Evolutionary conservation across 2,888 invertebrate genomes (phyloP).

Genomic region (Stenodera caucasica): DNA sequence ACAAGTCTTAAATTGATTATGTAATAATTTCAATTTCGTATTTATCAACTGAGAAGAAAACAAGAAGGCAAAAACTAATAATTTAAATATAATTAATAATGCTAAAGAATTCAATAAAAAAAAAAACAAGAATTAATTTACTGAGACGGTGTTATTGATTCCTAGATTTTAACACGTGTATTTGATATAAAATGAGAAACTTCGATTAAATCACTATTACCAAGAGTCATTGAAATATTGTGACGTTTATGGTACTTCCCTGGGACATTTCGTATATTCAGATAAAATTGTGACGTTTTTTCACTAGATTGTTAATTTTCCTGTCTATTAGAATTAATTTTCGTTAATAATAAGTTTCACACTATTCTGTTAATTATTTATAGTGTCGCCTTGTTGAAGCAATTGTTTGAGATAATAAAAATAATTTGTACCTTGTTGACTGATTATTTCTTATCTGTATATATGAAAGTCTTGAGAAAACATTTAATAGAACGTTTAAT

Average conservation of each 20-base stretch:
- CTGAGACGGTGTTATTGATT: too few relatives aligned
- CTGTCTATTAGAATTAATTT: neutral
- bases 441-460: conserved; percentile 8
- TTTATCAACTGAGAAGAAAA: neutral
- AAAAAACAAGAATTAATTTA: too few relatives aligned
- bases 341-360: neutral
- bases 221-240: too few relatives aligned
- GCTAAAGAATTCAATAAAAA: neutral
- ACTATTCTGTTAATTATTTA: neutral
- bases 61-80: neutral
- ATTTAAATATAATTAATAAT: conserved; percentile 17
- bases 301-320: neutral
- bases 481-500: conserved; percentile 1
- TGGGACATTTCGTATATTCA: neutral
- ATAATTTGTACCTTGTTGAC: neutral
- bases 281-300: neutral
- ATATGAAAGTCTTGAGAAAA: neutral
- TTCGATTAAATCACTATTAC: too few relatives aligned
- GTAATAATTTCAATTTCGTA: conserved; percentile 25
- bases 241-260: too few relatives aligned
- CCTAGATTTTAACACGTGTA: too few relatives aligned
- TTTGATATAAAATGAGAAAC: too few relatives aligned
- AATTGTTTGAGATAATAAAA: conserved; percentile 3
- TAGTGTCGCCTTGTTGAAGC: neutral
- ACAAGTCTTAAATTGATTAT: conserved; percentile 32